Evolutionary conservation across 1,140 invertebrate genomes (phyloP), one percentile per base, ranked within the genome.

Genomic region (Macrobrachium nipponense): DNA sequence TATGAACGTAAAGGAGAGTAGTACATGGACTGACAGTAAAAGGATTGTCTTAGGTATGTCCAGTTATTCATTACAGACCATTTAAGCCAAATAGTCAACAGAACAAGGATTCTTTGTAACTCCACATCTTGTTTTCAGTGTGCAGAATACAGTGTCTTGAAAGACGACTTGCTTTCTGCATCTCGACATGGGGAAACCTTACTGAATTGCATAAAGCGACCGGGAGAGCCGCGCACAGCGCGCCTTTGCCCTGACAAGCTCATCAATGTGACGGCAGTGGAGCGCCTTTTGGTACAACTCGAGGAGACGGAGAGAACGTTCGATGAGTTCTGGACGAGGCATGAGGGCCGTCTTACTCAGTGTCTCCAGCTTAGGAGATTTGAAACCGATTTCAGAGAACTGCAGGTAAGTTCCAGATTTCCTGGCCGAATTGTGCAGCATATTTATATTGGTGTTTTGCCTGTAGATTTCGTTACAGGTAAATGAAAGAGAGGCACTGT

Each of bases 301-400:
- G 97, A 98, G 91, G 97, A 99, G 93, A 98, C 97, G 81, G 96
- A 98, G 91, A 94, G 94, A 89, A 96, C 96, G 78, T 98, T 99
- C 92, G 97, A 98, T 90, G 94, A 96, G 87, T 98, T 98, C 92
- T 99, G 97, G 97, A 93, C 94, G 23, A 94, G 96, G 89, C 97
- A 99, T 92, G 96, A 96, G 89, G 94, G 94, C 72, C 95, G 96
- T 90, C 92, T 99, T 89, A 95, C 95, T 88, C 96, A 98, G 90
- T 98, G 97, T 92, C 92, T 99, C 78, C 94, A 96, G 88, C 93
- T 99, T 89, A 93, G 97, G 89, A 94, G 95, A 90, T 99, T 99
- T 90, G 97, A 98, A 90, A 95, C 96, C 88, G 94, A 96, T 90
- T 97, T 97, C 91, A 94, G 95, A 89, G 95, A 97, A 90, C 93